These are phyloP conservation scores for Trissonchulus sp. DNA, from an alignment of 2,888 invertebrate genomes.

Conservation along the genomic window DNA sequence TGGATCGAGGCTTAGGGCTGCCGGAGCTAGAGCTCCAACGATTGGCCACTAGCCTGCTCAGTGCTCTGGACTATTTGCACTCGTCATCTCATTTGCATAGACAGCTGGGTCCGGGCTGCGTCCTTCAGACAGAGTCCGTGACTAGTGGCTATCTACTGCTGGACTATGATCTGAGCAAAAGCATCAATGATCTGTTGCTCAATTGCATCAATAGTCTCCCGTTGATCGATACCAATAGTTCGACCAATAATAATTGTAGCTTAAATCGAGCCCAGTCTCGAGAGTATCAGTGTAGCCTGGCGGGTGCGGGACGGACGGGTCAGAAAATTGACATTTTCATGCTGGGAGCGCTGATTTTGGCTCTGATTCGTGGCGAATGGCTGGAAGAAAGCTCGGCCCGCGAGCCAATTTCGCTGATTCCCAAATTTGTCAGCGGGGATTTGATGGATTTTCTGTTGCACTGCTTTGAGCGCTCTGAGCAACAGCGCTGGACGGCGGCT, in stretches of 20 bases:
- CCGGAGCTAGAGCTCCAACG: background rate
- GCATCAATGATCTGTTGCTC: slow-evolving; percentile 61
- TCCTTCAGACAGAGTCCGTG: slow-evolving; percentile 12
- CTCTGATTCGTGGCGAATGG: slow-evolving; percentile 64
- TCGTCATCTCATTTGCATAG: slow-evolving; percentile 74
- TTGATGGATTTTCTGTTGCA: slow-evolving; percentile 68
- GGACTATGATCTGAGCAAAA: slow-evolving; percentile 17
- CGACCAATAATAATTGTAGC: slow-evolving; percentile 27
- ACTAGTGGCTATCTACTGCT: slow-evolving; percentile 16
- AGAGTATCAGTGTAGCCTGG: slow-evolving; percentile 26
- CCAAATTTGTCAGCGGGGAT: slow-evolving; percentile 60
- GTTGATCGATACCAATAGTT: slow-evolving; percentile 56
- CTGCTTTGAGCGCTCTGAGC: slow-evolving; percentile 64
- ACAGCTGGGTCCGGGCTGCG: slow-evolving; percentile 61
- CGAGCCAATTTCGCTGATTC: slow-evolving; percentile 58
- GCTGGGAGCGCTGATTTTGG: slow-evolving; percentile 59
- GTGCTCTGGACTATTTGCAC: slow-evolving; percentile 64
- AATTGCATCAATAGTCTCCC: background rate
- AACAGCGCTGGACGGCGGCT: slow-evolving; percentile 67
- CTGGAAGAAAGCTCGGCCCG: slow-evolving; percentile 54
- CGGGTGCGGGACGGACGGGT: slow-evolving; percentile 25
- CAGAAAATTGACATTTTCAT: slow-evolving; percentile 28
- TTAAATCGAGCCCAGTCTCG: slow-evolving; percentile 12
- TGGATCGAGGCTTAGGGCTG: background rate
- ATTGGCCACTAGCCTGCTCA: slow-evolving; percentile 24